Evolutionary conservation across 37 sponge, comb jelly and placozoan genomes (phyloP).

Genomic region (Halisarca cf. caerulea): DNA sequence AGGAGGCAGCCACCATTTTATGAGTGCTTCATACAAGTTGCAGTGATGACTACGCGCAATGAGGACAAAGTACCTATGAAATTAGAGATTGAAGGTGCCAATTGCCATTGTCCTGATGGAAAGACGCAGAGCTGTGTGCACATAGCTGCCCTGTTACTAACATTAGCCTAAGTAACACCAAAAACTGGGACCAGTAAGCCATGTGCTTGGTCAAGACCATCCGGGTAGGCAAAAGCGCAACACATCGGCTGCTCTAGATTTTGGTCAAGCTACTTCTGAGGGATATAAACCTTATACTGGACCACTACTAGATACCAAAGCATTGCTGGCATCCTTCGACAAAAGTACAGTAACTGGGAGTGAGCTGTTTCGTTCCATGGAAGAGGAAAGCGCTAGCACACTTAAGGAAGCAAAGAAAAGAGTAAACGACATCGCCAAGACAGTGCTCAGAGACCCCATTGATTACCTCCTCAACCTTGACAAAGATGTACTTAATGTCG

Average conservation of each 20-base stretch:
- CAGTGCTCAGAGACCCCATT: conserved; percentile 10
- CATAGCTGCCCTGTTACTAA: conserved; percentile 30
- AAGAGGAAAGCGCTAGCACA: background rate
- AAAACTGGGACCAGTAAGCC: conserved; percentile 23
- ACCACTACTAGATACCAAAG: background rate
- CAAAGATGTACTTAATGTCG: background rate
- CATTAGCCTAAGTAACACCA: conserved; percentile 28
- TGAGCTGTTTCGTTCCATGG: background rate
- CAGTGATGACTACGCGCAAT: too few species aligned
- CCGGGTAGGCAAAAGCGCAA: background rate
- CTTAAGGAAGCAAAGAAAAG: too few species aligned
- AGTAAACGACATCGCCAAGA: background rate
- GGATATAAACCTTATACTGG: conserved; percentile 22
- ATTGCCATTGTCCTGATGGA: conserved; percentile 1
- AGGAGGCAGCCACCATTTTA: conserved; percentile 31
- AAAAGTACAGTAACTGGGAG: background rate
- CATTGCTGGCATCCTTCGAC: background rate
- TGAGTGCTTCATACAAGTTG: background rate
- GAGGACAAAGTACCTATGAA: too few species aligned
- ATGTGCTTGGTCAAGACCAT: conserved; percentile 39
- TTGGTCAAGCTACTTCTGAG: background rate
- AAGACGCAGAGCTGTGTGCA: conserved; percentile 40
- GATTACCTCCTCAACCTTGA: background rate
- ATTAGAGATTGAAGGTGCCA: conserved; percentile 3
- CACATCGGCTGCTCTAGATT: conserved; percentile 26